A percentile compares a stretch with the other conserved stretches of the same genome.
phyloP scores from a whole-genome alignment of 2,888 invertebrate species.

The Coecobrya sp. region DNA sequence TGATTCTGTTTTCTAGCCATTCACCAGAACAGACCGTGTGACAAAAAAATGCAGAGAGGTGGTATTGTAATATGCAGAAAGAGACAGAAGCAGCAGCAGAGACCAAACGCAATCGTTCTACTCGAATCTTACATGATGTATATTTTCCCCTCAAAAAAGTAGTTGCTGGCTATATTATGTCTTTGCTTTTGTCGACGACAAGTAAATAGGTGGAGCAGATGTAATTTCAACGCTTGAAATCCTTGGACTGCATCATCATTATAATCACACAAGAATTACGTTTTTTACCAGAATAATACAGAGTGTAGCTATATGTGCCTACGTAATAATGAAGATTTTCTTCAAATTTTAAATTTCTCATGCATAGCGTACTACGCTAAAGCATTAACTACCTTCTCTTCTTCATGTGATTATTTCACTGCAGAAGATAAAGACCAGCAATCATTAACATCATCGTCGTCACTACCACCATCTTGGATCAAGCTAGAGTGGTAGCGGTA shows the following conservation, averaged over 20 bases:
- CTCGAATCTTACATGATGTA: neutral
- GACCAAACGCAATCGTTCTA: neutral
- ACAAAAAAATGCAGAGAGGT: constrained; percentile 62
- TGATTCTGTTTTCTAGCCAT: constrained; percentile 71
- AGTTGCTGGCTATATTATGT: constrained; percentile 37
- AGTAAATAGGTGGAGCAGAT: constrained; percentile 82
- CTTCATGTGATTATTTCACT: constrained; percentile 63
- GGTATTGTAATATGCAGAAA: neutral
- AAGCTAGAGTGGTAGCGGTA: constrained; percentile 29
- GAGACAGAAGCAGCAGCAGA: constrained; percentile 20
- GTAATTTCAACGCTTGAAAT: constrained; percentile 83
- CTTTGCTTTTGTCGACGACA: constrained; percentile 78
- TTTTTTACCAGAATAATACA: constrained; percentile 41
- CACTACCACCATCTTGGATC: constrained; percentile 38
- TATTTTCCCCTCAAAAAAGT: neutral
- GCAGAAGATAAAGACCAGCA: constrained; percentile 48
- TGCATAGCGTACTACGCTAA: constrained; percentile 46
- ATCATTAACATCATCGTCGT: constrained; percentile 62
- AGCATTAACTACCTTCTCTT: constrained; percentile 48
- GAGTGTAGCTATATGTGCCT: too few species aligned
- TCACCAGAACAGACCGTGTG: constrained; percentile 80
- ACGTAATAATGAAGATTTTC: constrained; percentile 65
- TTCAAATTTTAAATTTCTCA: constrained; percentile 71
- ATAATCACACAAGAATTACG: constrained; percentile 66
- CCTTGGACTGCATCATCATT: constrained; percentile 71